Conservation (phyloP, 2,888 invertebrate species). For the Calameuta idolon region DNA sequence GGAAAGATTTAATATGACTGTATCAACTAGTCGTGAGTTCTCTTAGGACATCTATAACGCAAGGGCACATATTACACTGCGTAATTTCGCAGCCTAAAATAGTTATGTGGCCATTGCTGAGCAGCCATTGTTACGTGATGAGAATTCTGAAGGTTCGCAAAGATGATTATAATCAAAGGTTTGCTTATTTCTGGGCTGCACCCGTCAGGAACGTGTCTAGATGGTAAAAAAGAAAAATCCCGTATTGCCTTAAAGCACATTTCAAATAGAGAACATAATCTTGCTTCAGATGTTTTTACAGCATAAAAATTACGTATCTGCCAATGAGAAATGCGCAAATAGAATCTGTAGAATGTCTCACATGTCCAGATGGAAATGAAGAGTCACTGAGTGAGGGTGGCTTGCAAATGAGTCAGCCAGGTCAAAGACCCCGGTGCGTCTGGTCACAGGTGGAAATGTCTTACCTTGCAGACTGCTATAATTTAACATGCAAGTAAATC, state of each 20-base stretch:
- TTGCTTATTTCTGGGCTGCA: constrained; percentile 21
- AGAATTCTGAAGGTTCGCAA: background rate
- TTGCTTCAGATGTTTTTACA: constrained; percentile 20
- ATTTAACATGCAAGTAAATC: constrained; percentile 26
- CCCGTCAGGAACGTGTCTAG: constrained; percentile 10
- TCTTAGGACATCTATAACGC: background rate
- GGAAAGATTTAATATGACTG: constrained; percentile 9
- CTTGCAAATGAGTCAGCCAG: background rate
- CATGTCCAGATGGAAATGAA: constrained; percentile 13
- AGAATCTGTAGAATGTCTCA: constrained; percentile 21
- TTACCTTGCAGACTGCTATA: constrained; percentile 14
- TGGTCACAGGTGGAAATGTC: constrained; percentile 23
- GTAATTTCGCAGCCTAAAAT: background rate
- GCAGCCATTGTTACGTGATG: constrained; percentile 11
- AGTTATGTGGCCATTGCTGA: background rate
- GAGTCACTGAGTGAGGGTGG: background rate
- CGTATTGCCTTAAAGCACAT: background rate
- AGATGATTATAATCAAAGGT: background rate
- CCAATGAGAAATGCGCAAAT: constrained; percentile 4
- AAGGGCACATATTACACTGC: background rate
- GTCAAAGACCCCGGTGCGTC: constrained; percentile 15
- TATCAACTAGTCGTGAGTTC: background rate
- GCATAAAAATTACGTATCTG: constrained; percentile 14
- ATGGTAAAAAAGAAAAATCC: constrained; percentile 5
- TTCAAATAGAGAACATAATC: background rate